phyloP scores from a whole-genome alignment of 2,797 vertebrate genomes.

The Gallirallus australis region DNA sequence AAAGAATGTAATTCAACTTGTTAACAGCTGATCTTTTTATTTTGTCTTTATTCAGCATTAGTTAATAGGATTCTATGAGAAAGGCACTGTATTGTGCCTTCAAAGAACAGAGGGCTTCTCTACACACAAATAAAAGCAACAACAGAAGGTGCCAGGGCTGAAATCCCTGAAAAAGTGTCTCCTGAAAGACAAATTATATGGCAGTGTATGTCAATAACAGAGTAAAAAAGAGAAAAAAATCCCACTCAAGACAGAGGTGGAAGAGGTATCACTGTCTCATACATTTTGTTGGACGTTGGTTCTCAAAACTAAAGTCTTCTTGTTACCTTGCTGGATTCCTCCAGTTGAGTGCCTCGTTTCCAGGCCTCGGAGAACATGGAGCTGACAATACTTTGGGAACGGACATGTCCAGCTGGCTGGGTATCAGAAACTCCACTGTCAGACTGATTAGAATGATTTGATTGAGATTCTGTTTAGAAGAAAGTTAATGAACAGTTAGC shows the following conservation, averaged over 20 bases:
- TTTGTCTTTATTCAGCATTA: conserved; percentile 53
- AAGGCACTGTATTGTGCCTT: background rate
- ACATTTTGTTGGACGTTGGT: background rate
- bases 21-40: conserved; percentile 52
- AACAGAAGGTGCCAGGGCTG: background rate
- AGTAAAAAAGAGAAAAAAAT: conserved; percentile 24
- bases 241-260: conserved; percentile 1
- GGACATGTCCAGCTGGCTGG: conserved; percentile 87
- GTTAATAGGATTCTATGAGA: conserved; percentile 10
- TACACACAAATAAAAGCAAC: conserved; percentile 1
- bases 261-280: background rate
- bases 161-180: background rate
- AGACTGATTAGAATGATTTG: conserved; percentile 91
- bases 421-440: conserved; percentile 97
- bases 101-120: background rate
- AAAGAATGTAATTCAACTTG: conserved; percentile 56
- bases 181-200: background rate
- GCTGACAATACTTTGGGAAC: conserved; percentile 96
- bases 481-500: conserved; percentile 4
- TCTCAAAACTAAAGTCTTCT: conserved; percentile 17
- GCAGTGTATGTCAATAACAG: background rate
- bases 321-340: conserved; percentile 92
- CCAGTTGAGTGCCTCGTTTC: conserved; percentile 97
- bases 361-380: conserved; percentile 98
- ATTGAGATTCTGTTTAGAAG: conserved; percentile 85